phyloP scores from a whole-genome alignment of 2,888 invertebrate genomes.

The Andrena bicolor region DNA sequence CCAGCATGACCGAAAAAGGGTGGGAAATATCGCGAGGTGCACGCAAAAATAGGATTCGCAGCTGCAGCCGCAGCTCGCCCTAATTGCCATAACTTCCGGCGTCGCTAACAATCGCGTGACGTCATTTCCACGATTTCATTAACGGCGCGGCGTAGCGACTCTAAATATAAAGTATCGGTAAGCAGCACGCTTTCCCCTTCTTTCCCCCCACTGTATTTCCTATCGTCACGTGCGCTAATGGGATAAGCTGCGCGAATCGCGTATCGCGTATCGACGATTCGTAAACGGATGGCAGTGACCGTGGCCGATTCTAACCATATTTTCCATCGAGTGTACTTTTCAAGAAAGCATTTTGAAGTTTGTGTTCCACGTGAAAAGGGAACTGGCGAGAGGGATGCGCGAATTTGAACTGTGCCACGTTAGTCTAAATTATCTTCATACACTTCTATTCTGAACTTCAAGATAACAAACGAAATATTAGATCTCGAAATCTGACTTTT shows the following conservation, averaged over 20 bases:
- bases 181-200: slow-evolving; percentile 6
- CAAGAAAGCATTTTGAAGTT: no score
- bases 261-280: neutral
- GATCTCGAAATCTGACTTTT: no score
- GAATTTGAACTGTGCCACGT: no score
- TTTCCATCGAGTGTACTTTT: no score
- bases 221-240: slow-evolving; percentile 47
- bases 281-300: neutral
- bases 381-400: no score
- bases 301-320: no score
- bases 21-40: slow-evolving; percentile 18
- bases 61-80: slow-evolving; percentile 70
- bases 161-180: slow-evolving; percentile 64
- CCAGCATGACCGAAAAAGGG: slow-evolving; percentile 9
- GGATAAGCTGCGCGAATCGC: neutral
- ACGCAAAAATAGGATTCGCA: slow-evolving; percentile 75
- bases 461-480: no score
- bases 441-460: no score
- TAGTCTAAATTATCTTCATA: no score
- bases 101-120: slow-evolving; percentile 64
- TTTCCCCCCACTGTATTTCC: neutral
- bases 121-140: slow-evolving; percentile 58
- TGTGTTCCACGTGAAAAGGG: no score
- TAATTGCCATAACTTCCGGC: slow-evolving; percentile 77
- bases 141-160: slow-evolving; percentile 36